Evolutionary conservation across 2,888 invertebrate genomes (phyloP).

Genomic region (Zygaena filipendulae): DNA sequence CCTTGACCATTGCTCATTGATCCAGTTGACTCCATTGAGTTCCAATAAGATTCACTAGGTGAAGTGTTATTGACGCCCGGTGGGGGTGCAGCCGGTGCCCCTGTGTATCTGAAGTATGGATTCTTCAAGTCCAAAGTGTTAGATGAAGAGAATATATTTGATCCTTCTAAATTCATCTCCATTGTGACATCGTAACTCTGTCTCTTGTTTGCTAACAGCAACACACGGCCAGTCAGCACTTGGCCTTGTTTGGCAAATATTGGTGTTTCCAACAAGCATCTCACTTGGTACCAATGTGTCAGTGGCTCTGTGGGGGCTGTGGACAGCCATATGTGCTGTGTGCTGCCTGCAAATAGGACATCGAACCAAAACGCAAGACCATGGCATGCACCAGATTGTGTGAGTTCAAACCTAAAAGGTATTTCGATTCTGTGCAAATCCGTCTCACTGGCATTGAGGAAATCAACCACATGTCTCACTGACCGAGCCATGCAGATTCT

Average conservation of each 20-base stretch:
- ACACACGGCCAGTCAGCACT: constrained; percentile 85
- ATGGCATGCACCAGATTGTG: constrained; percentile 94
- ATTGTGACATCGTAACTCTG: constrained; percentile 99
- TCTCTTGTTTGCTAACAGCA: constrained; percentile 92
- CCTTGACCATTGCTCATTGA: constrained; percentile 51
- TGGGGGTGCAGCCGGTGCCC: constrained; percentile 91
- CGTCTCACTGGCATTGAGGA: constrained; percentile 89
- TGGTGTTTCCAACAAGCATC: constrained; percentile 94
- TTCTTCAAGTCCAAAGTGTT: constrained; percentile 98
- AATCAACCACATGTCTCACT: constrained; percentile 93
- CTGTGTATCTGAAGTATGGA: constrained; percentile 97
- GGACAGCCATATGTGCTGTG: constrained; percentile 94
- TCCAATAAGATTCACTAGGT: constrained; percentile 95
- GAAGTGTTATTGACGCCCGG: constrained; percentile 91
- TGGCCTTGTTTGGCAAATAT: constrained; percentile 96
- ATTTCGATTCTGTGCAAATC: constrained; percentile 96
- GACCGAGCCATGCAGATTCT: constrained; percentile 97
- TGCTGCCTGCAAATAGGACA: constrained; percentile 93
- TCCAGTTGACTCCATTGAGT: constrained; percentile 81
- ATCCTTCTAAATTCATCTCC: constrained; percentile 90
- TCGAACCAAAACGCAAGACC: constrained; percentile 99
- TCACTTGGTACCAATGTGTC: constrained; percentile 99
- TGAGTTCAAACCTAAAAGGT: constrained; percentile 91
- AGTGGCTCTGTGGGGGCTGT: constrained; percentile 98
- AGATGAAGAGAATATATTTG: constrained; percentile 78